These are phyloP conservation scores for Baccha elongata DNA, from an alignment of 2,888 invertebrate genomes.

Conservation along the genomic window DNA sequence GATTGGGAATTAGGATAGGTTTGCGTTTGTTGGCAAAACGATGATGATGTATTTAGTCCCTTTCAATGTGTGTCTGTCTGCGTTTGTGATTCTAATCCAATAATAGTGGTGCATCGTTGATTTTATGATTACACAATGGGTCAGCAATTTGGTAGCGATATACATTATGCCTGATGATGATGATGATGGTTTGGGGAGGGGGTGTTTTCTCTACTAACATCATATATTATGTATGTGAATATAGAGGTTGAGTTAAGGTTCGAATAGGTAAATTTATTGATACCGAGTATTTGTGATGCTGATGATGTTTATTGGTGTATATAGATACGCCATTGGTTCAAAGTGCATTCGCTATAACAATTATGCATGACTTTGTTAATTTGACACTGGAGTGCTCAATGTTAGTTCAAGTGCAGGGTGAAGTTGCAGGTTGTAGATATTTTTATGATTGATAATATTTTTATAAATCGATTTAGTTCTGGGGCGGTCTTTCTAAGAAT, in stretches of 20 bases:
- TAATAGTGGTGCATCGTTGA: conserved; percentile 68
- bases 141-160: conserved; percentile 67
- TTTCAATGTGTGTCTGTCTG: background rate
- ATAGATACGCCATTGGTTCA: conserved; percentile 45
- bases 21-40: conserved; percentile 42
- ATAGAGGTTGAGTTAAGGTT: conserved; percentile 18
- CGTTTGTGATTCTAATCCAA: conserved; percentile 51
- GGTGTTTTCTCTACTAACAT: background rate
- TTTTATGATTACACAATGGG: conserved; percentile 73
- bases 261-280: conserved; percentile 63
- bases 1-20: conserved; percentile 37
- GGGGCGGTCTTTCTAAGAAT: too few relatives aligned
- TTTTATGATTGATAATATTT: background rate
- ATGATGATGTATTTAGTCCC: conserved; percentile 22
- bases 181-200: conserved; percentile 24
- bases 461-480: too few relatives aligned
- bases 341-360: conserved; percentile 71
- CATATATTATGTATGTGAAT: background rate
- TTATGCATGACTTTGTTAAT: conserved; percentile 72
- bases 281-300: conserved; percentile 57
- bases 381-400: conserved; percentile 63
- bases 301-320: conserved; percentile 64
- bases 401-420: conserved; percentile 59
- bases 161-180: conserved; percentile 62
- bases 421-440: background rate